Conservation (phyloP, 2,113 vertebrate species). For the Polypterus bichir region DNA sequence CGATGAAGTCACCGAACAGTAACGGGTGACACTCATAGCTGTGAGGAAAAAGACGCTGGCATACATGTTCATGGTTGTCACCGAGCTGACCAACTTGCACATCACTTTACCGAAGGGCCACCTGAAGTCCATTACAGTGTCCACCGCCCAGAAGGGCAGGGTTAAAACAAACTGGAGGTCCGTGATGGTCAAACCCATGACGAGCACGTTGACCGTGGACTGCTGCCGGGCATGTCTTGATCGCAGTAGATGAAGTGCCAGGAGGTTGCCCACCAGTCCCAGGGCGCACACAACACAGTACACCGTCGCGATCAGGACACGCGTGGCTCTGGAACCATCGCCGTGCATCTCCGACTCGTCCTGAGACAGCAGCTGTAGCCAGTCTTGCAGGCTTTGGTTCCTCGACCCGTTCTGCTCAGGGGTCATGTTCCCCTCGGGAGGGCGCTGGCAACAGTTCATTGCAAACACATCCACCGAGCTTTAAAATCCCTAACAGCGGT, state of each 20-base stretch:
- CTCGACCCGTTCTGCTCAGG: slow-evolving; percentile 19
- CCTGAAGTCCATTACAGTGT: slow-evolving; percentile 58
- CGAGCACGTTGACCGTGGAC: slow-evolving; percentile 53
- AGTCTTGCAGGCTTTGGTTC: slow-evolving; percentile 50
- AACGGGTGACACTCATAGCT: slow-evolving; percentile 59
- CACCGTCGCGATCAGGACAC: slow-evolving; percentile 45
- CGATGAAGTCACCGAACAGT: slow-evolving; percentile 46
- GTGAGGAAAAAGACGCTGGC: slow-evolving; percentile 64
- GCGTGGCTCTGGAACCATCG: slow-evolving; percentile 41
- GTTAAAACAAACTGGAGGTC: slow-evolving; percentile 64
- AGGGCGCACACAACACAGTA: slow-evolving; percentile 57
- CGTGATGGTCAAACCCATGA: slow-evolving; percentile 55
- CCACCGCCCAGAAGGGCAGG: slow-evolving; percentile 62
- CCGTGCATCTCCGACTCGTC: slow-evolving; percentile 40
- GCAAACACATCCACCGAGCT: no score
- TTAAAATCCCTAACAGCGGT: no score
- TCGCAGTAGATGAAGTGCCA: slow-evolving; percentile 54
- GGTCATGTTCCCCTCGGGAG: slow-evolving; percentile 25
- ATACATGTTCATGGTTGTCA: slow-evolving; percentile 62
- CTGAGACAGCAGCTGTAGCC: slow-evolving; percentile 49
- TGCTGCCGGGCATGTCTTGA: slow-evolving; percentile 37
- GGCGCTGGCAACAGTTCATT: no score
- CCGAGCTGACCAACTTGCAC: slow-evolving; percentile 61
- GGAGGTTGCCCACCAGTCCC: slow-evolving; percentile 55
- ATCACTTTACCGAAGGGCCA: slow-evolving; percentile 64